A percentile compares a stretch with the other conserved stretches of the same genome.
These are phyloP conservation scores for Xiphorhynchus elegans DNA, from an alignment of 2,113 vertebrate species.

Conservation along the genomic window DNA sequence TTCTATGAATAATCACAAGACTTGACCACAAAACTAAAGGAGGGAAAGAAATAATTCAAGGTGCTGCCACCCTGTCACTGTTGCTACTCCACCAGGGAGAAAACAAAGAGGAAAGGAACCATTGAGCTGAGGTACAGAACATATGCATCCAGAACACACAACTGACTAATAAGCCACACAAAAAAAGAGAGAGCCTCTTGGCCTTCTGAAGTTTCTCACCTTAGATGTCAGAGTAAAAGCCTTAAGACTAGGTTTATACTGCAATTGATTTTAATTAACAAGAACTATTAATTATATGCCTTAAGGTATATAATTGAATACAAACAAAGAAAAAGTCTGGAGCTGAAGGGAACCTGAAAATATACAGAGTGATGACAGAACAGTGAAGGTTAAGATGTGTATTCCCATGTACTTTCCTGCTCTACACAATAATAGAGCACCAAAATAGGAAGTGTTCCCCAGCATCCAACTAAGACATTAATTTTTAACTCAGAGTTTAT, in stretches of 20 bases:
- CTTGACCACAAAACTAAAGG: neutral
- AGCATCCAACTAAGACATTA: neutral
- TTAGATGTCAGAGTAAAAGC: neutral
- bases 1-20: neutral
- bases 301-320: neutral
- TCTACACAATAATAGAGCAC: neutral
- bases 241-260: neutral
- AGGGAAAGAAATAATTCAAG: neutral
- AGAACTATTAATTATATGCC: neutral
- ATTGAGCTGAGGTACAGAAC: neutral
- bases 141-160: neutral
- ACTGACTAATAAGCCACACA: neutral
- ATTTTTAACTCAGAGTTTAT: neutral
- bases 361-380: neutral
- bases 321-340: neutral
- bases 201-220: neutral
- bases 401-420: neutral
- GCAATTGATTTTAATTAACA: neutral
- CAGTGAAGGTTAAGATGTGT: neutral
- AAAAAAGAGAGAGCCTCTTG: neutral
- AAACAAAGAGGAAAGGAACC: neutral
- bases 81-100: neutral
- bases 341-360: neutral
- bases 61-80: neutral
- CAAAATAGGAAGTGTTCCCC: neutral